Base-by-base conservation (phyloP, 1,140 invertebrate species). In the Venustaconcha ellipsiformis region DNA sequence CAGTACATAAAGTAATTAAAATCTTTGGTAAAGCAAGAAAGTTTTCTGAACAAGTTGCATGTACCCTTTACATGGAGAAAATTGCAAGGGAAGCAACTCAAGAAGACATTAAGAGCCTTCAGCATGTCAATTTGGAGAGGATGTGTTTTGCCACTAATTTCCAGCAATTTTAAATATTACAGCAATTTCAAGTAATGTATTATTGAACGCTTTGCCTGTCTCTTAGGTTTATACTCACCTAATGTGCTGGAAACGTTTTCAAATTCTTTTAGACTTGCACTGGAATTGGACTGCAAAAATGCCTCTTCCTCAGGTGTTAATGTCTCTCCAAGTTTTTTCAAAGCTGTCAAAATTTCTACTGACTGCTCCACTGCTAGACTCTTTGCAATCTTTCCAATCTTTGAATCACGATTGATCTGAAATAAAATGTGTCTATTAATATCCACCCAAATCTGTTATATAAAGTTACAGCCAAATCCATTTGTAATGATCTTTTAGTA, bases 321-420 rank as follows among this genome's bases (percentile, higher is more conserved):
- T 75, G 91, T 91, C 83, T 94, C 94, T 55, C 93, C 93, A 20
- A 95, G 87, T 80, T 94, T 94, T 83, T 93, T 92, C 69, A 95
- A 86, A 18, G 94, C 94, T 76, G 91, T 92, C 20, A 95, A 82
- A 76, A 95, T 92, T 89, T 95, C 94, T 59, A 92, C 89, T 87
- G 91, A 91, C 75, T 92, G 90, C 76, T 88, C 87, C 58, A 80
- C 87, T 8, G 87, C 86, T n/a, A 82, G 62, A 48, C 88, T 87
- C 72, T 79, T 78, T 11, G 83, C 65, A 11, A 92, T 72, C 85
- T 91, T 93, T 65, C 86, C 87, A 67, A 91, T 85, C 82, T 92
- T 92, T 26, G 82, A 79, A 87, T 92, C 89, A 77, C 90, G 74
- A 67, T 89, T 88, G 13, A 92, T 82, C 90, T 92, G 72, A 20